These are phyloP conservation scores for Pachliopta kotzebuea DNA, from an alignment of 2,888 invertebrate genomes.

Conservation along the genomic window DNA sequence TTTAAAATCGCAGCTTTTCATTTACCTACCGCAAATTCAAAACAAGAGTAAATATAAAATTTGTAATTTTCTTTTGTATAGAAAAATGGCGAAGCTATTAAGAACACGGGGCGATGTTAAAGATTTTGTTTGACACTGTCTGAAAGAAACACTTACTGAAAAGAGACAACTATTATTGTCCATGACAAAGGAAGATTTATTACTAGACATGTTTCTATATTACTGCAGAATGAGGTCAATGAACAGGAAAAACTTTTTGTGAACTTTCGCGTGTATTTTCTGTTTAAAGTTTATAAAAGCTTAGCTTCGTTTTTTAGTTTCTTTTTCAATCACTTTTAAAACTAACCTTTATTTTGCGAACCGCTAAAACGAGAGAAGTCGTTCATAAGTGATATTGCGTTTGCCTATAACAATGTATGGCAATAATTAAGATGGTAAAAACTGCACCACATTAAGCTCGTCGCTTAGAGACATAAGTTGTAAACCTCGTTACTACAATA, in stretches of 20 bases:
- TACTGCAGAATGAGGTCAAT: not conserved
- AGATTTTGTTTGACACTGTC: not conserved
- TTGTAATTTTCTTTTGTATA: not conserved
- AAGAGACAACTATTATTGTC: not conserved
- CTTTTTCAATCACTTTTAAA: too few relatives aligned
- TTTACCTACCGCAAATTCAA: not conserved
- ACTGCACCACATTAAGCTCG: too few relatives aligned
- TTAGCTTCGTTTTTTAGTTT: too few relatives aligned
- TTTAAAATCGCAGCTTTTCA: too few relatives aligned
- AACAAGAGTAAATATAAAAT: not conserved
- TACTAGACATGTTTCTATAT: slow-evolving; percentile 1
- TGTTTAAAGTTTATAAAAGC: too few relatives aligned
- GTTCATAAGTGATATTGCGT: too few relatives aligned
- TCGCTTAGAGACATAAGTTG: too few relatives aligned
- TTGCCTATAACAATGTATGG: too few relatives aligned
- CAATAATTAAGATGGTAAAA: too few relatives aligned
- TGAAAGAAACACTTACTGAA: not conserved
- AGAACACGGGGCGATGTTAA: not conserved
- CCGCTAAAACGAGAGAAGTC: too few relatives aligned
- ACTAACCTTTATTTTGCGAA: too few relatives aligned
- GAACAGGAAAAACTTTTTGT: not conserved
- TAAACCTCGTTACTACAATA: too few relatives aligned
- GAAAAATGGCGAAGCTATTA: not conserved
- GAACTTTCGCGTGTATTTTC: not conserved
- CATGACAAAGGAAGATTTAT: slow-evolving; percentile 2